phyloP scores from a whole-genome alignment of 53 echinoderm and acorn worm genomes.

The Crossaster papposus region DNA sequence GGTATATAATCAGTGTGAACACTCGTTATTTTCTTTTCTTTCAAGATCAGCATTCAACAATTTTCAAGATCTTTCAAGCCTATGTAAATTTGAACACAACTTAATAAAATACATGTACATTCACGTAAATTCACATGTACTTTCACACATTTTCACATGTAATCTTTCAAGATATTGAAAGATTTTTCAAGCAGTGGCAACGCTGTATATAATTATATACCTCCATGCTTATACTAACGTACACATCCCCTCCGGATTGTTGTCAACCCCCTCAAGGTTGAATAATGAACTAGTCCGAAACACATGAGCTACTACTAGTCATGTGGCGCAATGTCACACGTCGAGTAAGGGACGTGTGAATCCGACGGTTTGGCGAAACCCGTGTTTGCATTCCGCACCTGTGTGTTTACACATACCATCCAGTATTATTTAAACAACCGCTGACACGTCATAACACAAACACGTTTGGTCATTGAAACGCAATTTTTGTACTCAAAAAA shows the following conservation, averaged over 20 bases:
- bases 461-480: not conserved
- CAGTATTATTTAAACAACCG: not conserved
- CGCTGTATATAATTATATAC: no score
- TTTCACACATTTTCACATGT: no score
- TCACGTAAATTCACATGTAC: no score
- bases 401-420: not conserved
- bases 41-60: no score
- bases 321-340: not conserved
- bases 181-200: no score
- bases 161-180: no score
- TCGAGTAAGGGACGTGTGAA: conserved; percentile 16
- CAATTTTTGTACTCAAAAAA: not conserved
- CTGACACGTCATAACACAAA: not conserved
- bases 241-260: conserved; percentile 11
- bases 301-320: not conserved
- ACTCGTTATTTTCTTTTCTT: no score
- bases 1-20: no score
- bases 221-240: no score
- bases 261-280: not conserved
- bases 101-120: no score
- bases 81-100: no score
- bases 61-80: no score
- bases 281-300: conserved; percentile 32
- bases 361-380: not conserved
- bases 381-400: not conserved